Conservation (phyloP, 2,888 invertebrate species). For the Athalia rosae region DNA sequence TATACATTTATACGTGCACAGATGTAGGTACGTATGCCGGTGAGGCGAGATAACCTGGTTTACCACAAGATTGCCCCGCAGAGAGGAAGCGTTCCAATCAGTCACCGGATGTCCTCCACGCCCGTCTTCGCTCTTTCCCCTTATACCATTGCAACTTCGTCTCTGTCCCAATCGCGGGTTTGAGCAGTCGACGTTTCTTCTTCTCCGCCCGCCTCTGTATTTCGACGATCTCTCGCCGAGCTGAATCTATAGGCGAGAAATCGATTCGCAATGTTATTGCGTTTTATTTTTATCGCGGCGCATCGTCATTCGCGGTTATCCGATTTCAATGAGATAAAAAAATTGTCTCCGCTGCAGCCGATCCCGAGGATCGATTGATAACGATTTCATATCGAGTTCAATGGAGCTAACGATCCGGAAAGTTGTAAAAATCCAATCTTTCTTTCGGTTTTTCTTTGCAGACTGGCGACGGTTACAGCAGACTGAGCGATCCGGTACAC, state of each 20-base stretch:
- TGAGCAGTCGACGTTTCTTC: slow-evolving; percentile 44
- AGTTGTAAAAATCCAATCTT: no score
- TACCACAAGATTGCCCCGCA: slow-evolving; percentile 72
- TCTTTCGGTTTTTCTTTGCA: slow-evolving; percentile 52
- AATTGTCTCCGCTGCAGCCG: not conserved
- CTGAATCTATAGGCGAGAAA: not conserved
- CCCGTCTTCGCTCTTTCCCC: slow-evolving; percentile 44
- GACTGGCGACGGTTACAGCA: slow-evolving; percentile 61
- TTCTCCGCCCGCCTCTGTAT: slow-evolving; percentile 33
- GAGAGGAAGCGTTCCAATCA: slow-evolving; percentile 73
- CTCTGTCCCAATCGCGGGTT: slow-evolving; percentile 44
- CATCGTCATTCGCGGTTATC: not conserved
- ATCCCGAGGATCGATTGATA: no score
- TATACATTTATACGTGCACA: not conserved
- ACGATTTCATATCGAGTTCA: no score
- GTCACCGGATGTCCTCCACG: slow-evolving; percentile 70
- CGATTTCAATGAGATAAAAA: not conserved
- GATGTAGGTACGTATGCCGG: slow-evolving; percentile 20
- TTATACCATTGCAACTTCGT: slow-evolving; percentile 40
- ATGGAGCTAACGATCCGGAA: not conserved
- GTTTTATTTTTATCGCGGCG: no score
- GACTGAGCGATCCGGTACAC: slow-evolving; percentile 60
- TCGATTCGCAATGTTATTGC: not conserved
- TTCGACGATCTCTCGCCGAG: no score
- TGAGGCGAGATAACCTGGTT: slow-evolving; percentile 66